These are phyloP conservation scores for Phaethornis superciliosus DNA, from an alignment of 2,113 vertebrate genomes.

Conservation along the genomic window DNA sequence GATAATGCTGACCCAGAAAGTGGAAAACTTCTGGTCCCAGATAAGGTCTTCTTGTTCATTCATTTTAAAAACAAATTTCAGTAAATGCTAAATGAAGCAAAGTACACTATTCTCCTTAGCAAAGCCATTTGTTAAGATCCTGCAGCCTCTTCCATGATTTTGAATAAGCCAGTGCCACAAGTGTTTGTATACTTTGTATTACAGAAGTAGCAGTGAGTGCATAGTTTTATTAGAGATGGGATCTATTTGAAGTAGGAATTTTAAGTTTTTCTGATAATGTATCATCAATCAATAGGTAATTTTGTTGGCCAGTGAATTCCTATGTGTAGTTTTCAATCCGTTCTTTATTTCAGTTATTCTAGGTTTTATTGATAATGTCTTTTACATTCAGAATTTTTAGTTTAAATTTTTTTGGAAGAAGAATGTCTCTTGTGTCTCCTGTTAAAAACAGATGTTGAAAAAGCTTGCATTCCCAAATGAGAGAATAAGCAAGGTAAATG, in stretches of 20 bases:
- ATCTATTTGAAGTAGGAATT: neutral
- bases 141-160: neutral
- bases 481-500: neutral
- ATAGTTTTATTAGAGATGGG: neutral
- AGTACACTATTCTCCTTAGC: neutral
- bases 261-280: rapidly evolving
- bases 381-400: neutral
- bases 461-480: neutral
- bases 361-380: neutral
- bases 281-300: neutral
- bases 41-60: neutral
- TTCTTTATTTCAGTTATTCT: neutral
- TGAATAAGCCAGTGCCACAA: neutral
- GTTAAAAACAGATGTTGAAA: neutral
- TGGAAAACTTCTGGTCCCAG: neutral
- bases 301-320: neutral
- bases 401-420: no score
- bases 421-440: neutral
- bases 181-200: neutral
- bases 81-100: neutral
- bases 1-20: neutral
- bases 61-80: neutral
- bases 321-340: neutral
- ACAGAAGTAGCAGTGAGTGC: neutral
- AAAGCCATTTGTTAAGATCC: neutral